Percentiles rank a stretch among this genome's conserved stretches.
Evolutionary conservation across 1,140 invertebrate genomes (phyloP).

Genomic region (Heliothis subflexa): DNA sequence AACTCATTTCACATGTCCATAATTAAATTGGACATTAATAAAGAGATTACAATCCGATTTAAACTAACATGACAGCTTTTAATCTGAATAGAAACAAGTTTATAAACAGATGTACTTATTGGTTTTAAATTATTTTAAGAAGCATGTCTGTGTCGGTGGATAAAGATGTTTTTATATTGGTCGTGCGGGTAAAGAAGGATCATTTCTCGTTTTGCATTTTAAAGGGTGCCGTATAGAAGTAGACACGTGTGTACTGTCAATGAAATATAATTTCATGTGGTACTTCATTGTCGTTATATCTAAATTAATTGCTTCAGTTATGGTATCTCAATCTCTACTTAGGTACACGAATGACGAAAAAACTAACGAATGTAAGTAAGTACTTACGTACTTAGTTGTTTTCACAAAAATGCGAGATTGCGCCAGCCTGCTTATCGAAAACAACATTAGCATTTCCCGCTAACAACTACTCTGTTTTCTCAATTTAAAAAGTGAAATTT

Average conservation of each 20-base stretch:
- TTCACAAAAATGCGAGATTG: background rate
- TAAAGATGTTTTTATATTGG: no score
- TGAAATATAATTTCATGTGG: no score
- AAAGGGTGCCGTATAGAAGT: no score
- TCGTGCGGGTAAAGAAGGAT: no score
- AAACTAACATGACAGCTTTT: conserved; percentile 34
- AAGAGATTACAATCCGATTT: conserved; percentile 39
- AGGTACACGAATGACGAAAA: no score
- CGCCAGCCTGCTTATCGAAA: background rate
- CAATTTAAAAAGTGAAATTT: conserved; percentile 27
- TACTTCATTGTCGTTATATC: no score
- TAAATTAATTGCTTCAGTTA: no score
- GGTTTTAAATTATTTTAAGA: background rate
- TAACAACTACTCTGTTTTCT: background rate
- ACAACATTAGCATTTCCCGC: background rate
- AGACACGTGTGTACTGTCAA: no score
- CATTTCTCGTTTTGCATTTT: no score
- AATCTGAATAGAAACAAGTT: conserved; percentile 6
- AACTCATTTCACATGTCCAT: conserved; percentile 27
- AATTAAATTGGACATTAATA: conserved; percentile 47
- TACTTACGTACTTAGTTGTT: no score
- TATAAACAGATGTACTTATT: conserved; percentile 2
- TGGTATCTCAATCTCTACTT: no score
- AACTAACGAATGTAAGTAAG: no score
- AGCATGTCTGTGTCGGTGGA: background rate